Evolutionary conservation across 2,797 vertebrate genomes (phyloP), one percentile per base, ranked within the genome.

Genomic region (Nasua narica): DNA sequence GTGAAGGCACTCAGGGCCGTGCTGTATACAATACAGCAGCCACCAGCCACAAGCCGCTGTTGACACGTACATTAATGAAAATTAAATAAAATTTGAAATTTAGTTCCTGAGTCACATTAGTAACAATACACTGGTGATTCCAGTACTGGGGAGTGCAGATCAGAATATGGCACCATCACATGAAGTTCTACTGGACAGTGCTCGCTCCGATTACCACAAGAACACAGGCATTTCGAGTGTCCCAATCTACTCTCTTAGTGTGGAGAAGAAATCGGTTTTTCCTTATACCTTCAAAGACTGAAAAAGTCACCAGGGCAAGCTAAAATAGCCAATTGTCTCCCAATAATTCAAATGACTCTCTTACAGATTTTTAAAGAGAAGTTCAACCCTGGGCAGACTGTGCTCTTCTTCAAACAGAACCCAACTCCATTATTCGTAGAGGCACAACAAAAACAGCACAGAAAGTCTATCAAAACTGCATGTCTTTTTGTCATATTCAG

Each of bases 371-470:
- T 86, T 77, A 37, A 93, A 91, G 23, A 76, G 48, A 81, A 88
- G 40, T 54, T 79, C 35, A 92, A 95, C 77, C 74, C 25, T 69
- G 48, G 50, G 18, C 32, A 91, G 35, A 46, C 19, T 50, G 50
- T 86, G 69, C 6, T 89, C 78, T 62, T 83, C 58, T 74, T 79
- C 58, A 87, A 87, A 94, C 37, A 93, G 87, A 95, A 76, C 48
- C n/a, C 12, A 23, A 72, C 19, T 19, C 21, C 19, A 43, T 56
- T 0, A 48, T 14, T 19, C 76, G 3, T 0, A 87, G 25, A 87
- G 23, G 25, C 77, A 74, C 27, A 35, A 81, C 15, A 14, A 70
- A 79, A 90, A 81, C 0, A 0, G 89, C 29, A 79, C 40, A 72
- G 81, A 95, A 81, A 74, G 70, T 69, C 79, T 56, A 79, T 12